Percentiles rank a stretch among this genome's conserved stretches.
Conservation (phyloP, 2,888 invertebrate genomes). For the Abscondita cerata region DNA sequence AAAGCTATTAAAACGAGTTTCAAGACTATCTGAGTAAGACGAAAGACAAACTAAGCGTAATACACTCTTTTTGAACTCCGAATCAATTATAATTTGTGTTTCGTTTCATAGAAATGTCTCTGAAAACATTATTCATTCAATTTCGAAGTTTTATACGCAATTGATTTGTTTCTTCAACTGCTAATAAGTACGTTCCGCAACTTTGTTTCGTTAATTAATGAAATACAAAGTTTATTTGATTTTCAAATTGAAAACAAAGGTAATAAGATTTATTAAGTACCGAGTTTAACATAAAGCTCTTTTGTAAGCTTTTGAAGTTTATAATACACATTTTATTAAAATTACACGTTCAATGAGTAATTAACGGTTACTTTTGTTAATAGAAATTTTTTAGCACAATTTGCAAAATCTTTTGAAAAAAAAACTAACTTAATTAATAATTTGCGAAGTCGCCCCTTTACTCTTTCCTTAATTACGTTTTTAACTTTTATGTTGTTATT, state of each 20-base stretch:
- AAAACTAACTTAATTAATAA: too few species aligned
- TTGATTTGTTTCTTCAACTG: background rate
- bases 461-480: too few species aligned
- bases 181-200: background rate
- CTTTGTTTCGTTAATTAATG: background rate
- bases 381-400: too few species aligned
- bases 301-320: slow-evolving; percentile 1
- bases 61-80: background rate
- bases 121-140: background rate
- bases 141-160: background rate
- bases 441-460: too few species aligned
- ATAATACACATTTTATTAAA: background rate
- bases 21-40: background rate
- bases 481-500: too few species aligned
- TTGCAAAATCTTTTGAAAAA: too few species aligned
- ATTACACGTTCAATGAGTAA: too few species aligned
- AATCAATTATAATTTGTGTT: background rate
- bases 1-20: too few species aligned
- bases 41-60: background rate
- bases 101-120: background rate
- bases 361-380: too few species aligned
- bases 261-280: background rate
- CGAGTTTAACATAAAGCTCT: background rate
- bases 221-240: background rate
- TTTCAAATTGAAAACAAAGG: background rate